Evolutionary conservation across 2,888 invertebrate genomes (phyloP), one percentile per base, ranked within the genome.

Genomic region (Agrilus mali): DNA sequence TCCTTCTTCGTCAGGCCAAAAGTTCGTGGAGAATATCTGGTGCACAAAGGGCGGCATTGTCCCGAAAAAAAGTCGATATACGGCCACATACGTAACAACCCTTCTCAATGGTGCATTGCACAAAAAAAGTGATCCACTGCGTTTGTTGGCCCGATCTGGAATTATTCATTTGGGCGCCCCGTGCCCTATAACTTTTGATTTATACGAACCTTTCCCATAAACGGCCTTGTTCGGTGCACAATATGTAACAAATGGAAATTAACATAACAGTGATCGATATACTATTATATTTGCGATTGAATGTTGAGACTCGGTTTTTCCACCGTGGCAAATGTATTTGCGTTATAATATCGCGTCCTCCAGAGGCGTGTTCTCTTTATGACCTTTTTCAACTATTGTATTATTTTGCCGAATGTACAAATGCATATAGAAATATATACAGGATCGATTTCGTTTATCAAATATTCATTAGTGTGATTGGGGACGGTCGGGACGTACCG

Each of bases 161-260:
- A 65, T 60, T 53, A 65, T 65, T 64, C 65, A 66, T 66, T 64
- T 60, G 61, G 60, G 57, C 58, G 55, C 50, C 51, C 49, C 49
- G 14, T 50, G 57, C 61, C 61, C 59, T 55, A 55, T 57, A 55
- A 48, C 46, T 53, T 54, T 54, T 63, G 63, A 64, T 63, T 64
- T 60, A 60, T 59, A 58, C 54, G 58, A 51, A 51, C 52, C 50
- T 56, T 60, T 61, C 63, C 61, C 64, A 63, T 63, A 64, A 64
- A 63, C 64, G 62, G 56, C 56, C 61, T 63, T 61, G 62, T 61
- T 57, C 52, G 31, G 42, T 43, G 39, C 40, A 47, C 43, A 49
- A 47, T 41, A 48, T 50, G 48, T 59, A 59, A 59, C 61, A 61
- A 61, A 64, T 63, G 60, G 50, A 53, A 56, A 65, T 64, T 64